Evolutionary conservation across 1,140 invertebrate species (phyloP).

Genomic region (Aphaenogaster floridana): DNA sequence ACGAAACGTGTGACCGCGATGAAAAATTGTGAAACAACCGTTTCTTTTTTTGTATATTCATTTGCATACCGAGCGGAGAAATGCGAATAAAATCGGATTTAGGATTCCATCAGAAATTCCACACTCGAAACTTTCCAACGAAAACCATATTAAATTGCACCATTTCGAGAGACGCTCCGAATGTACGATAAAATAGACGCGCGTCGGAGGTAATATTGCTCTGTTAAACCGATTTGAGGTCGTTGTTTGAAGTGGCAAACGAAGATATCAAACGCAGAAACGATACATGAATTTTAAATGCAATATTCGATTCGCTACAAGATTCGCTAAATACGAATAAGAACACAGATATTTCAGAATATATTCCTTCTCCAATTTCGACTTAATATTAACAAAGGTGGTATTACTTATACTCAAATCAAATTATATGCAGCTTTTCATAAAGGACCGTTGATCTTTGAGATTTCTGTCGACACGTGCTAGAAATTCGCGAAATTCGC

Average conservation of each 20-base stretch:
- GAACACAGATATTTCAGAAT: background rate
- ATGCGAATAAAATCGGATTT: conserved; percentile 44
- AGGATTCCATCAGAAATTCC: conserved; percentile 32
- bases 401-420: conserved; percentile 3
- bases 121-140: conserved; percentile 40
- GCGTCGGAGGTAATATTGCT: background rate
- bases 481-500: background rate
- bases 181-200: background rate
- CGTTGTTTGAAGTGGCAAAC: conserved; percentile 7
- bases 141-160: conserved; percentile 42
- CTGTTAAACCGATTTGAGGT: background rate
- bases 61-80: conserved; percentile 44
- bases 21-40: conserved; percentile 17
- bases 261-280: conserved; percentile 1
- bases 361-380: background rate
- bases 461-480: background rate
- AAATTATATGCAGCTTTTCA: background rate
- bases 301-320: background rate
- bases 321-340: background rate
- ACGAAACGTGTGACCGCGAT: background rate
- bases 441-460: background rate
- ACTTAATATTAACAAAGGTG: background rate
- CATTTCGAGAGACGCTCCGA: conserved; percentile 37
- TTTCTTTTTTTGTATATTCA: conserved; percentile 37
- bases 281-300: background rate